phyloP scores from a whole-genome alignment of 1,140 invertebrate species.

The Leptonema lineaticorne region DNA sequence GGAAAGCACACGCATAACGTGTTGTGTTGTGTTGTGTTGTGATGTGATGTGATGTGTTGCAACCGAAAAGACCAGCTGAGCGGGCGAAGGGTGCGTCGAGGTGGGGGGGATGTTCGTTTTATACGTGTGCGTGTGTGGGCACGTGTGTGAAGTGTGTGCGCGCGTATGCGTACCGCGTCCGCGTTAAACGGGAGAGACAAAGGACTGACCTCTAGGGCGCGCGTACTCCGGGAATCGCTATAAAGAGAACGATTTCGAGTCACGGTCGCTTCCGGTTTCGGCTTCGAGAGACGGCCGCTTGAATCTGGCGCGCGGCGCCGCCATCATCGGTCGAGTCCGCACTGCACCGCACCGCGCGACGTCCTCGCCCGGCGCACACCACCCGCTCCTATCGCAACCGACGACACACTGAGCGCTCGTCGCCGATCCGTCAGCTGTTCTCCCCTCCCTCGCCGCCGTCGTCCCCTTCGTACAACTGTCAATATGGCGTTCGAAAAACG shows the following conservation, averaged over 20 bases:
- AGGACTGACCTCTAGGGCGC: neutral
- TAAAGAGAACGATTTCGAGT: neutral
- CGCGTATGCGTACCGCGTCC: too few relatives aligned
- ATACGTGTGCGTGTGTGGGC: too few relatives aligned
- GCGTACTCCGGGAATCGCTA: neutral
- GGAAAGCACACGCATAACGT: too few relatives aligned
- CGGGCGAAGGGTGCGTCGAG: too few relatives aligned
- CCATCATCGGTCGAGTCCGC: neutral
- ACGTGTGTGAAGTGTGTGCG: neutral
- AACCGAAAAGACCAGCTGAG: too few relatives aligned
- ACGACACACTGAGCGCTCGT: constrained; percentile 16
- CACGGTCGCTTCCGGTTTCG: too few relatives aligned
- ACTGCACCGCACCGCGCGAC: too few relatives aligned
- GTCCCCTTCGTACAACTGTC: neutral
- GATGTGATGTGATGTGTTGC: too few relatives aligned
- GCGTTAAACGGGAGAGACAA: neutral
- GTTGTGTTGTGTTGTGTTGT: too few relatives aligned
- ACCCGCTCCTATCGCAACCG: neutral
- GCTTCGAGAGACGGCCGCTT: constrained; percentile 18
- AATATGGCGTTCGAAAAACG: too few relatives aligned
- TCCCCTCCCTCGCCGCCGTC: neutral
- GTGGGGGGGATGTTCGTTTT: too few relatives aligned
- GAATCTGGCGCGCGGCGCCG: constrained; percentile 10
- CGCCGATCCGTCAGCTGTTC: constrained; percentile 28
- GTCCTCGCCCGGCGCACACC: neutral